These are phyloP conservation scores for Diglossa brunneiventris DNA, from an alignment of 2,113 vertebrate genomes.

Conservation along the genomic window DNA sequence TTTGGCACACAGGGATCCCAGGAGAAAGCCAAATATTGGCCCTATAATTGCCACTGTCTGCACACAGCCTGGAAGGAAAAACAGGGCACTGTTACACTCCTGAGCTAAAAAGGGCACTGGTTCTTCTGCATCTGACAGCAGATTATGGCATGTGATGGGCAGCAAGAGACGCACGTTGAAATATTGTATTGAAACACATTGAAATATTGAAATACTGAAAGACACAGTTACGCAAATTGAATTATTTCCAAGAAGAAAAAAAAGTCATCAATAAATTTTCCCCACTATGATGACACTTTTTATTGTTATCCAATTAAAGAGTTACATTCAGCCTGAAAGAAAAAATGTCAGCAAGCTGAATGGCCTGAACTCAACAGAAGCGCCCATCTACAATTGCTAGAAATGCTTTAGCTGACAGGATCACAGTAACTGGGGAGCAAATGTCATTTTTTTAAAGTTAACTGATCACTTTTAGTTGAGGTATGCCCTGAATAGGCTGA, in stretches of 20 bases:
- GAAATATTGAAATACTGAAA: no score
- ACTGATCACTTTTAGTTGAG: not conserved
- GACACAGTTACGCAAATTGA: not conserved
- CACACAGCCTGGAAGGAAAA: slow-evolving; percentile 80
- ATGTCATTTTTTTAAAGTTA: not conserved
- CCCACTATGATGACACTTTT: not conserved
- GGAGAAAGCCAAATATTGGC: slow-evolving; percentile 91
- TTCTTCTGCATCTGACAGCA: not conserved
- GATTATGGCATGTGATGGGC: not conserved
- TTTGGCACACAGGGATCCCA: slow-evolving; percentile 90
- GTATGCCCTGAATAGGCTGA: not conserved
- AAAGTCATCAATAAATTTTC: not conserved
- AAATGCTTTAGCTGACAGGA: not conserved
- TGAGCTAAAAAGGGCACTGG: not conserved
- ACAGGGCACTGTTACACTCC: not conserved
- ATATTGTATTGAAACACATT: not conserved
- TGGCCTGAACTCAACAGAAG: not conserved
- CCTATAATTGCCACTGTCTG: slow-evolving; percentile 90
- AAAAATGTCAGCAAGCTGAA: not conserved
- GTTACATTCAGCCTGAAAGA: not conserved
- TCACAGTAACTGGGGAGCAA: not conserved
- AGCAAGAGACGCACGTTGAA: not conserved
- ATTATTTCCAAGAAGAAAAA: not conserved
- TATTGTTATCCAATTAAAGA: not conserved
- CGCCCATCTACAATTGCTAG: not conserved